Conservation (phyloP, 2,113 vertebrate species). For the Pongo abelii region DNA sequence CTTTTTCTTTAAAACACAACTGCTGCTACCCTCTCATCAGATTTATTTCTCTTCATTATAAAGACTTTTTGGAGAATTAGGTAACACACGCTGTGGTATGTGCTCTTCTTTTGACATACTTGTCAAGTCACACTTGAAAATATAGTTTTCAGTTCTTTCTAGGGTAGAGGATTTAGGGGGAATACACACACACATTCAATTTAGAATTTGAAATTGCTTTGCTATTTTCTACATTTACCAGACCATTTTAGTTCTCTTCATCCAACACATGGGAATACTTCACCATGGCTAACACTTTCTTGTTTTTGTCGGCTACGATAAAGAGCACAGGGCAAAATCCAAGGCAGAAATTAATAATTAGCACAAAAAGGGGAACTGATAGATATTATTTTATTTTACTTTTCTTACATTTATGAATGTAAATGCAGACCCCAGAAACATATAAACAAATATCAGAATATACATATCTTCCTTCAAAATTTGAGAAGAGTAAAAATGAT, state of each 20-base stretch:
- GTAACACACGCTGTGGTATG: not conserved
- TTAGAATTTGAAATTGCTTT: not conserved
- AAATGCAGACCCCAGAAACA: not conserved
- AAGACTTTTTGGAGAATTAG: not conserved
- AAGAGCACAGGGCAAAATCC: not conserved
- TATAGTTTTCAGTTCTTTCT: not conserved
- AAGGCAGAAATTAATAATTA: not conserved
- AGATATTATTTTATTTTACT: not conserved
- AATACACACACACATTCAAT: not conserved
- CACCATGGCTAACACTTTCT: not conserved
- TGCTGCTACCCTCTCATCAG: not conserved
- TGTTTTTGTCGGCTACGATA: not conserved
- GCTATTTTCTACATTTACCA: not conserved
- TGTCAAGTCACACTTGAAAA: not conserved
- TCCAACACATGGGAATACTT: not conserved
- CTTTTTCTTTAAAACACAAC: not conserved
- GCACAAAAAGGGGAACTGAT: not conserved
- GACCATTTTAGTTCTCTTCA: not conserved
- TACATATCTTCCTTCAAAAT: not conserved
- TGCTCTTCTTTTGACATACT: not conserved
- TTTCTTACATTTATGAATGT: not conserved
- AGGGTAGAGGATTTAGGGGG: not conserved
- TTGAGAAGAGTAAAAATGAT: not conserved
- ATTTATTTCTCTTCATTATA: not conserved
- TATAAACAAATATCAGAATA: not conserved